These are phyloP conservation scores for Opisthocomus hoazin DNA, from an alignment of 2,113 vertebrate species.

Conservation along the genomic window DNA sequence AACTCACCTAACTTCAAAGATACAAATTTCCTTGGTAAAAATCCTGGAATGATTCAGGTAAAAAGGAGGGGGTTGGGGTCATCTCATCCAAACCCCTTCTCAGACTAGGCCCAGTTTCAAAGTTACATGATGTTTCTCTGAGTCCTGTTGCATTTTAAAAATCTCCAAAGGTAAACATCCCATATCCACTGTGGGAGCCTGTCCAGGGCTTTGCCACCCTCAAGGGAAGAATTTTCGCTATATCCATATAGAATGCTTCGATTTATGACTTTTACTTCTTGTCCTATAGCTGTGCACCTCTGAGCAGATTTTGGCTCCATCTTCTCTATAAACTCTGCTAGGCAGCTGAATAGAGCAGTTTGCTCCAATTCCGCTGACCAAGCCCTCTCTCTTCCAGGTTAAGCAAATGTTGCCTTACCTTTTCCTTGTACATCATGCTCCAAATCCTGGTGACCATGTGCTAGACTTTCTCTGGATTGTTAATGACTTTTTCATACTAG, in stretches of 20 bases:
- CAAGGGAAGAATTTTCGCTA: not conserved
- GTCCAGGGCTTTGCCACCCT: not conserved
- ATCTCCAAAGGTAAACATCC: not conserved
- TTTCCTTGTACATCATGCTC: not conserved
- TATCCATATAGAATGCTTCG: not conserved
- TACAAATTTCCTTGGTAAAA: not conserved
- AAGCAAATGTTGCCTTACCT: not conserved
- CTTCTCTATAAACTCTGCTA: not conserved
- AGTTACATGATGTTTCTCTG: not conserved
- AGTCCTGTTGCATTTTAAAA: not conserved
- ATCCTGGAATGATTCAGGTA: not conserved
- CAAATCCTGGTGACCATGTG: not conserved
- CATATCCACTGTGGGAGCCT: not conserved
- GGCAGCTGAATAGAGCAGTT: not conserved
- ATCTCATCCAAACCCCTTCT: fast-evolving
- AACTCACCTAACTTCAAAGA: not conserved
- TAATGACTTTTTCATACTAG: not conserved
- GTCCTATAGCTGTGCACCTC: not conserved
- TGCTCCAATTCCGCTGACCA: not conserved
- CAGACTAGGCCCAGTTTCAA: not conserved
- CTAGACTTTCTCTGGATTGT: not conserved
- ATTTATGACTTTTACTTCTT: not conserved
- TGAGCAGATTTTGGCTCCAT: not conserved
- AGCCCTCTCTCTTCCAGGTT: not conserved
- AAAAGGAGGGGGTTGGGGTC: not conserved